Percentiles rank a stretch among this genome's conserved stretches.
Evolutionary conservation across 2,797 vertebrate species (phyloP).

Genomic region (Silurus aristotelis): DNA sequence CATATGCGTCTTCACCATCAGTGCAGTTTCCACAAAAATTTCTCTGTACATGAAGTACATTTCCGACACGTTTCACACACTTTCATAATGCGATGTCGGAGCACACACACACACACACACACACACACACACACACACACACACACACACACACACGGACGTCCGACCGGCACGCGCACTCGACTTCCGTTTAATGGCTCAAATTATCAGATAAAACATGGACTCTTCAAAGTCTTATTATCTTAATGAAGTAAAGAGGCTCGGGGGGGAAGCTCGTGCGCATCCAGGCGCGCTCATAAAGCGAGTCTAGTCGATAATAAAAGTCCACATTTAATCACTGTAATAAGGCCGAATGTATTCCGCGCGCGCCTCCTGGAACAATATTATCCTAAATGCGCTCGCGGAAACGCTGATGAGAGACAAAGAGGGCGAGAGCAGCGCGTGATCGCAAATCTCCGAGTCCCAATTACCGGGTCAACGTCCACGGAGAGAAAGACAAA

Average conservation of each 20-base stretch:
- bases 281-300: constrained; percentile 82
- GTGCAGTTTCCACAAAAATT: neutral
- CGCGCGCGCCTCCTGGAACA: constrained; percentile 85
- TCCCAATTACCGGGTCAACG: constrained; percentile 75
- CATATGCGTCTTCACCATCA: neutral
- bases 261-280: constrained; percentile 71
- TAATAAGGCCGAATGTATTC: constrained; percentile 86
- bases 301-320: constrained; percentile 83
- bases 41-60: neutral
- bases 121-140: too few species aligned
- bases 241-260: constrained; percentile 90
- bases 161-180: constrained; percentile 79
- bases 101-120: neutral
- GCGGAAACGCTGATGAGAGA: constrained; percentile 70
- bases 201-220: constrained; percentile 92
- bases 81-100: neutral
- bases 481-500: constrained; percentile 61
- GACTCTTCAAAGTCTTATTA: constrained; percentile 90
- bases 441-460: constrained; percentile 79
- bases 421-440: constrained; percentile 45
- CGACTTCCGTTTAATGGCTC: constrained; percentile 89
- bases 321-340: constrained; percentile 69
- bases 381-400: constrained; percentile 76
- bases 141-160: constrained; percentile 17
- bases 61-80: neutral